A percentile compares a stretch with the other conserved stretches of the same genome.
Conservation (phyloP, 1,140 invertebrate genomes). For the Lethocerus indicus region DNA sequence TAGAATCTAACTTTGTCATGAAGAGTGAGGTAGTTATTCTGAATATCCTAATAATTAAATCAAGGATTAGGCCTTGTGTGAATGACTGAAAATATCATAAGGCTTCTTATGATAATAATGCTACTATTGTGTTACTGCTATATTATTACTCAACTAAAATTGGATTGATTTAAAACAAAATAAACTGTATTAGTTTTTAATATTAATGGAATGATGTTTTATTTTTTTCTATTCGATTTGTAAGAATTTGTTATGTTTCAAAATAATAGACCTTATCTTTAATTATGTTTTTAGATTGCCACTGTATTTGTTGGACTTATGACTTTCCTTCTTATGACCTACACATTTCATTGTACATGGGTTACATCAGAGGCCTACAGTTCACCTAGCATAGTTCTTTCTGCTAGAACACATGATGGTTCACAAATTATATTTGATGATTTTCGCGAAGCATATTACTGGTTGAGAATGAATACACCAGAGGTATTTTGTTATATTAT, state of each 20-base stretch:
- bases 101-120: too few relatives aligned
- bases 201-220: neutral
- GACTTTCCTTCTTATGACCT: constrained; percentile 71
- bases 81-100: too few relatives aligned
- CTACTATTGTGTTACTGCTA: too few relatives aligned
- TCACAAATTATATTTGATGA: constrained; percentile 94
- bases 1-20: constrained; percentile 68
- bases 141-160: too few relatives aligned
- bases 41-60: too few relatives aligned
- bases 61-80: neutral
- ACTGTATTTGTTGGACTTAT: constrained; percentile 70
- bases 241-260: too few relatives aligned
- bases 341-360: constrained; percentile 97
- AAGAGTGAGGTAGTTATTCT: constrained; percentile 57
- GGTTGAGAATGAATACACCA: constrained; percentile 93
- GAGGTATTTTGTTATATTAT: too few relatives aligned
- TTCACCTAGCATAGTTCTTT: constrained; percentile 90
- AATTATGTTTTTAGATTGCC: constrained; percentile 64
- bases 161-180: too few relatives aligned
- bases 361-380: constrained; percentile 98
- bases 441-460: constrained; percentile 95
- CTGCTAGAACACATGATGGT: constrained; percentile 85
- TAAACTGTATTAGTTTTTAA: neutral
- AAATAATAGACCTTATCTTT: too few relatives aligned
- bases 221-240: neutral